These are phyloP conservation scores for Myathropa florea DNA, from an alignment of 2,888 invertebrate genomes.

Conservation along the genomic window DNA sequence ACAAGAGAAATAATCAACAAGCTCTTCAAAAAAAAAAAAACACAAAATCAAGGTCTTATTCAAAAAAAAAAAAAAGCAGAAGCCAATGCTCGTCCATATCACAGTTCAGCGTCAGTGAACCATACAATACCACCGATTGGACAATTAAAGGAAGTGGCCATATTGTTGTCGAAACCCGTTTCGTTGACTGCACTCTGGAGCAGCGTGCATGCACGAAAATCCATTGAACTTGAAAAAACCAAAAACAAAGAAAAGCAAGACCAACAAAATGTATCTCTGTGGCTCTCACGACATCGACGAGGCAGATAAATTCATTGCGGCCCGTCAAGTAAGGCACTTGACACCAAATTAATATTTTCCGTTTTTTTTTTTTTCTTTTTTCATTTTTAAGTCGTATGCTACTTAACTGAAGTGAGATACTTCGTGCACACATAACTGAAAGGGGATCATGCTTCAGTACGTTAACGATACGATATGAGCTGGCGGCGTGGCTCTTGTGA, in stretches of 20 bases:
- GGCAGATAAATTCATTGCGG: constrained; percentile 25
- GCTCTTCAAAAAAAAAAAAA: not conserved
- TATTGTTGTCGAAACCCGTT: constrained; percentile 26
- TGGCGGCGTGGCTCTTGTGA: not conserved
- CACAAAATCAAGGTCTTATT: constrained; percentile 44
- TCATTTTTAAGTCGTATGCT: constrained; percentile 10
- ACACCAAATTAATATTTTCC: constrained; percentile 21
- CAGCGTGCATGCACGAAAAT: constrained; percentile 23
- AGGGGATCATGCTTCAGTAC: not conserved
- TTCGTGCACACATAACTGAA: constrained; percentile 2
- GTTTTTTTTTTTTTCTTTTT: not conserved
- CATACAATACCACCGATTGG: not conserved
- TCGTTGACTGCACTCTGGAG: constrained; percentile 45
- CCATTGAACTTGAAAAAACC: constrained; percentile 53
- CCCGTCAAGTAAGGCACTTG: constrained; percentile 48
- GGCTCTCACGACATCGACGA: not conserved
- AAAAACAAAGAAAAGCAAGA: not conserved
- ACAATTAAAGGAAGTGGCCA: constrained; percentile 43
- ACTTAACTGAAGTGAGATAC: constrained; percentile 2
- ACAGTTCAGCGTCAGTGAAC: constrained; percentile 38
- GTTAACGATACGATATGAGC: not conserved
- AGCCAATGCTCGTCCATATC: too few species aligned
- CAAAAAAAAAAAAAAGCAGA: not conserved
- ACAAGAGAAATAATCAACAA: constrained; percentile 11
- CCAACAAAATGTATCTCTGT: not conserved